A percentile compares a stretch with the other conserved stretches of the same genome.
These are phyloP conservation scores for Cirrhinus mrigala DNA, from an alignment of 2,797 vertebrate genomes.

Conservation along the genomic window DNA sequence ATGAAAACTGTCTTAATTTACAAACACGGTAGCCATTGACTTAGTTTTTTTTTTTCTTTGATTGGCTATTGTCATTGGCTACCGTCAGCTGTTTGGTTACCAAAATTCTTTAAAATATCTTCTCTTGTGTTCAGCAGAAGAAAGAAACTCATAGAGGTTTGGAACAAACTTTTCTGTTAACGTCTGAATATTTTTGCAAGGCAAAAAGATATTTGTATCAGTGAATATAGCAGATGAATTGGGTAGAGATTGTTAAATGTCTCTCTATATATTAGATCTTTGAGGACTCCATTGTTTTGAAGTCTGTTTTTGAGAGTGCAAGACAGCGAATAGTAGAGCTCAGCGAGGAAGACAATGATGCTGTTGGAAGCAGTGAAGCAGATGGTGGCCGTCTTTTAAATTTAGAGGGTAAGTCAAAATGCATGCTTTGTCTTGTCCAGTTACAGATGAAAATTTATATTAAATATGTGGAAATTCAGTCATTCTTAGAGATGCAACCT, in stretches of 20 bases:
- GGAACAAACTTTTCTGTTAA: no score
- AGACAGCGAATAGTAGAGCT: constrained; percentile 89
- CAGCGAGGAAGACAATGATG: constrained; percentile 85
- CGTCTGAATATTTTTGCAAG: constrained; percentile 3
- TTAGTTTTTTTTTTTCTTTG: no score
- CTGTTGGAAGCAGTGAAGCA: constrained; percentile 86
- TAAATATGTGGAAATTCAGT: not conserved
- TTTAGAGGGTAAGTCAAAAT: constrained; percentile 51
- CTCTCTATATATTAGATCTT: constrained; percentile 85
- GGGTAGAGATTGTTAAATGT: constrained; percentile 31
- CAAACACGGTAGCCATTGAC: no score
- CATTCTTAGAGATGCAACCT: not conserved
- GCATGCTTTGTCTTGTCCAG: not conserved
- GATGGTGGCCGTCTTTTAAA: constrained; percentile 51
- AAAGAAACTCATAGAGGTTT: not conserved
- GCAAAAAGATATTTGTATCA: not conserved
- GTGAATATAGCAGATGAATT: constrained; percentile 4
- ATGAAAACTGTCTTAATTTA: not conserved
- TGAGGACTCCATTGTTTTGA: constrained; percentile 97
- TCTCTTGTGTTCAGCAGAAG: not conserved
- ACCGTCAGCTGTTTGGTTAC: not conserved
- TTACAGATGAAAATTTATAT: not conserved
- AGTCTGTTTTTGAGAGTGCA: constrained; percentile 97
- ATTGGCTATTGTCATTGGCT: no score
- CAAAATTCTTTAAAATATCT: not conserved